Conservation (phyloP, 1,140 invertebrate genomes). For the Pseudoatta argentina region DNA sequence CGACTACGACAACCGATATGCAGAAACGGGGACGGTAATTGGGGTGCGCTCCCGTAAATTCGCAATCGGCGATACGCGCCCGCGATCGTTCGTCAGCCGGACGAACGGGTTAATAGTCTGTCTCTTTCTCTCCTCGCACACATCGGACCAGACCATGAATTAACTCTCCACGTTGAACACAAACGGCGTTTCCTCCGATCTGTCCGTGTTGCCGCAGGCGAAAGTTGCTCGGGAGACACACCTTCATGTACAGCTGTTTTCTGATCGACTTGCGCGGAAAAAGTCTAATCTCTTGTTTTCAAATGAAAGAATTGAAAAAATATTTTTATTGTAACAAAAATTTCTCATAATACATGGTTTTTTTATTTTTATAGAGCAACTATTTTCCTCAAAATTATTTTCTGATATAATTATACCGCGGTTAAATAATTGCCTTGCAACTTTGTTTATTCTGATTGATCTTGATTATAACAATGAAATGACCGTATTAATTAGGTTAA, state of each 20-base stretch:
- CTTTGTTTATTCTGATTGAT: neutral
- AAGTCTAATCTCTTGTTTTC: neutral
- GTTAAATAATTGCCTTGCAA: neutral
- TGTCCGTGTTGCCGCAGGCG: neutral
- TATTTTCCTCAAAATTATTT: neutral
- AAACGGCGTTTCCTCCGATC: constrained; percentile 56
- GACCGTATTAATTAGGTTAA: neutral
- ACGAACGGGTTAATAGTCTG: constrained; percentile 50
- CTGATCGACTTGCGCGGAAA: neutral
- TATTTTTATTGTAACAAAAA: neutral
- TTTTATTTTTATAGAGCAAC: neutral
- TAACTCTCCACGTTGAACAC: constrained; percentile 45
- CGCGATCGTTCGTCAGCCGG: constrained; percentile 56
- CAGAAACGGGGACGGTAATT: constrained; percentile 52
- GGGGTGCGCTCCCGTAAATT: constrained; percentile 47
- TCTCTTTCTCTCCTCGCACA: constrained; percentile 18
- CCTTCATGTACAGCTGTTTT: neutral
- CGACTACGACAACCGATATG: constrained; percentile 52
- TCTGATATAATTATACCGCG: neutral
- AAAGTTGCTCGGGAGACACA: constrained; percentile 2
- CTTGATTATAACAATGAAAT: neutral
- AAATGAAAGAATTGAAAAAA: neutral
- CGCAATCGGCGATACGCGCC: constrained; percentile 58
- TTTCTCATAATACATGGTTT: neutral
- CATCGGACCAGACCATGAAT: constrained; percentile 47